Evolutionary conservation across 2,113 vertebrate genomes (phyloP).

Genomic region (Tympanuchus pallidicinctus): DNA sequence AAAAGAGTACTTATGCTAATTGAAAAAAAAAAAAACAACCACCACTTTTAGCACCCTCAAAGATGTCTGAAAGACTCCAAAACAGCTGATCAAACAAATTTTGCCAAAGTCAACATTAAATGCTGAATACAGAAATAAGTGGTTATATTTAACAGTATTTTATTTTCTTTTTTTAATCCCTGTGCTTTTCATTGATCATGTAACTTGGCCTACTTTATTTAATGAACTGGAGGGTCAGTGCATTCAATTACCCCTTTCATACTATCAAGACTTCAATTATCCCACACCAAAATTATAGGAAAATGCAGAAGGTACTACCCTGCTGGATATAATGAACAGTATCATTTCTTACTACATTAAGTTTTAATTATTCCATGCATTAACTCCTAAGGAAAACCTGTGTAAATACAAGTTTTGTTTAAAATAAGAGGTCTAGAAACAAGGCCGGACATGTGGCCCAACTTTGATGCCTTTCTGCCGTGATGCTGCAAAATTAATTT

Average conservation of each 20-base stretch:
- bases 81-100: slow-evolving; percentile 78
- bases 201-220: slow-evolving; percentile 90
- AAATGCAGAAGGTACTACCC: slow-evolving; percentile 78
- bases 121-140: slow-evolving; percentile 49
- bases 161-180: slow-evolving; percentile 72
- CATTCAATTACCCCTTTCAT: slow-evolving; percentile 91
- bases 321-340: slow-evolving; percentile 77
- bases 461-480: neutral
- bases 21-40: neutral
- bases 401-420: slow-evolving; percentile 58
- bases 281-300: slow-evolving; percentile 88
- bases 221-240: slow-evolving; percentile 93
- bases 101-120: slow-evolving; percentile 69
- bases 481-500: slow-evolving; percentile 48
- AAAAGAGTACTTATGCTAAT: slow-evolving; percentile 60
- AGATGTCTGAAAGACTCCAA: slow-evolving; percentile 59
- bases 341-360: slow-evolving; percentile 83
- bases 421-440: slow-evolving; percentile 4
- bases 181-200: slow-evolving; percentile 81
- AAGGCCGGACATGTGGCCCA: neutral
- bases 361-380: slow-evolving; percentile 80
- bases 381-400: slow-evolving; percentile 74
- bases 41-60: neutral
- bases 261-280: slow-evolving; percentile 91
- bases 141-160: slow-evolving; percentile 75